These are phyloP conservation scores for Brenthis ino DNA, from an alignment of 2,888 invertebrate genomes.

Conservation along the genomic window DNA sequence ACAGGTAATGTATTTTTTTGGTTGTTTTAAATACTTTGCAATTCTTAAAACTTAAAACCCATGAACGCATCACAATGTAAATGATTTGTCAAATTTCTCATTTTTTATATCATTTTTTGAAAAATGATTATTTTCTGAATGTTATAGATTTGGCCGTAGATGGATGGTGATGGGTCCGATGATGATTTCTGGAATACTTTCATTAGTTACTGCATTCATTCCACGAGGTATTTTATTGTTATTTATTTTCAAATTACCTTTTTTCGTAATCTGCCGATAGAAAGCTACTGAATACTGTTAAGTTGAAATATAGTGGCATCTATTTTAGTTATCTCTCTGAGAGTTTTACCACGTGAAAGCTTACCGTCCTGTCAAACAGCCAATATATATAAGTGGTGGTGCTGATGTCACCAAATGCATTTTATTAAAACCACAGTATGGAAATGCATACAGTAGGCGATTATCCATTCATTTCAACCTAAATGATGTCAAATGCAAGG, in stretches of 20 bases:
- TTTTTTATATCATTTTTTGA: too few relatives aligned
- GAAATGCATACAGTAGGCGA: too few relatives aligned
- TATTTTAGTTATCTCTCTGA: too few relatives aligned
- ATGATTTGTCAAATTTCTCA: not conserved
- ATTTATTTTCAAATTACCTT: not conserved
- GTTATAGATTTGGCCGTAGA: slow-evolving; percentile 54
- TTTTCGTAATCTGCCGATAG: too few relatives aligned
- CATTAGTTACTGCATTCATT: slow-evolving; percentile 51
- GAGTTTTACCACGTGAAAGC: too few relatives aligned
- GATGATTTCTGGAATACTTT: slow-evolving; percentile 46
- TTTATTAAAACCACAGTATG: too few relatives aligned
- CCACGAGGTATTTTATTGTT: slow-evolving; percentile 49
- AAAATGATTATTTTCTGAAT: slow-evolving; percentile 3
- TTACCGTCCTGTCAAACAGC: too few relatives aligned
- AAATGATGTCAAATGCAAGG: not conserved
- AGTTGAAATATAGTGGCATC: too few relatives aligned
- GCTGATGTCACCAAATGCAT: too few relatives aligned
- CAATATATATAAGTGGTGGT: too few relatives aligned
- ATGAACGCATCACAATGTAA: not conserved
- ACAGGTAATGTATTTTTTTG: slow-evolving; percentile 43
- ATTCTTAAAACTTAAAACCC: not conserved
- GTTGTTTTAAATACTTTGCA: not conserved
- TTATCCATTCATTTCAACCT: too few relatives aligned
- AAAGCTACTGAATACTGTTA: not conserved
- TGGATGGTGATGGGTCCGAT: slow-evolving; percentile 51